Evolutionary conservation across 1,140 invertebrate species (phyloP).

Genomic region (Drosophila dunni): DNA sequence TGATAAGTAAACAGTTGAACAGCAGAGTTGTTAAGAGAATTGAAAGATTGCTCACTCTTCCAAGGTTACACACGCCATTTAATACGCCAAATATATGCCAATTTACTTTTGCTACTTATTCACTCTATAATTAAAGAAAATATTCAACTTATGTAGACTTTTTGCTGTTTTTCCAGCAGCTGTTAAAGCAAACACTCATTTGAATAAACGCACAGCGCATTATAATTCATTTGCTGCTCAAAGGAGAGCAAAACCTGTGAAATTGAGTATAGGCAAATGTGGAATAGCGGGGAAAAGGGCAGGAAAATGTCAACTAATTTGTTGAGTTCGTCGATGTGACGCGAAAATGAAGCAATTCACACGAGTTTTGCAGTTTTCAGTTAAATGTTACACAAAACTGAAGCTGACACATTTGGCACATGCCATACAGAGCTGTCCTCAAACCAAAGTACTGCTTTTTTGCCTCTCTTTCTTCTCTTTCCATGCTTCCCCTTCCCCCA

Average conservation of each 20-base stretch:
- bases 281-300: neutral
- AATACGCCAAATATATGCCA: neutral
- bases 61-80: neutral
- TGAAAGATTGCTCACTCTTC: too few species aligned
- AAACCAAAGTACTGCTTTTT: conserved; percentile 17
- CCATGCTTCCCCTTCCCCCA: neutral
- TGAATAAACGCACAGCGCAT: conserved; percentile 33
- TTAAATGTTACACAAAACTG: conserved; percentile 26
- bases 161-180: neutral
- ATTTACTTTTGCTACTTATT: neutral
- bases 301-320: conserved; percentile 40
- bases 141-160: neutral
- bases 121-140: neutral
- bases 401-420: conserved; percentile 76
- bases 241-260: neutral
- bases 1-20: too few species aligned
- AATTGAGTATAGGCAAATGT: too few species aligned
- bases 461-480: conserved; percentile 1
- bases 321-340: conserved; percentile 1
- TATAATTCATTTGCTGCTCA: conserved; percentile 28
- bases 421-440: conserved; percentile 28
- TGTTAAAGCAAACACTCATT: conserved; percentile 30
- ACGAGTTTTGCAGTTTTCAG: conserved; percentile 6
- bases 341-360: conserved; percentile 46
- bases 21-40: too few species aligned